phyloP scores from a whole-genome alignment of 2,888 invertebrate species.

The Perdita meconis region DNA sequence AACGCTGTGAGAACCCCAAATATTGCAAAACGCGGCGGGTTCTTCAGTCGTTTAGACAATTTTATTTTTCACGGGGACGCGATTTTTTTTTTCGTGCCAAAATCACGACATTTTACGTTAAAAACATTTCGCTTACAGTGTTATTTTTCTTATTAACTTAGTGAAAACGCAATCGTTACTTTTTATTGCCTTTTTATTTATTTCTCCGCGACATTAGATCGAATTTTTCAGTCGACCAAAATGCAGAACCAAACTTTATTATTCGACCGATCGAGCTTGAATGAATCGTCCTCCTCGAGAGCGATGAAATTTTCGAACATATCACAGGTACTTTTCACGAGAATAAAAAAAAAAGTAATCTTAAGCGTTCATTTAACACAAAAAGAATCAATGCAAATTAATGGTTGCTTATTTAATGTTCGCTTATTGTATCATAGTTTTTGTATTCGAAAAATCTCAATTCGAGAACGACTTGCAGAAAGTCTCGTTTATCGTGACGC shows the following conservation, averaged over 20 bases:
- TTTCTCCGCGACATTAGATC: neutral
- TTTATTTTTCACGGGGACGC: conserved; percentile 28
- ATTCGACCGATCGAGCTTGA: conserved; percentile 14
- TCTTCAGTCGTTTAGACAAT: conserved; percentile 19
- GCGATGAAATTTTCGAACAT: neutral
- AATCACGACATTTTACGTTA: conserved; percentile 27
- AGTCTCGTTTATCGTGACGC: conserved; percentile 27
- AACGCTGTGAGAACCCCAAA: conserved; percentile 62
- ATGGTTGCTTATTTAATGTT: too few species aligned
- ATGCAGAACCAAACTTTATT: conserved; percentile 30
- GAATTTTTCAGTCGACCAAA: conserved; percentile 3
- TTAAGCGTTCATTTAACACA: too few species aligned
- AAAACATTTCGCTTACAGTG: conserved; percentile 9
- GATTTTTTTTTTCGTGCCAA: conserved; percentile 49
- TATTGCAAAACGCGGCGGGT: conserved; percentile 48
- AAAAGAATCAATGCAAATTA: too few species aligned
- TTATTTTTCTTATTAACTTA: conserved; percentile 10
- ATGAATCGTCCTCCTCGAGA: too few species aligned
- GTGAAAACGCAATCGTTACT: neutral
- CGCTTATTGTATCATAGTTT: too few species aligned
- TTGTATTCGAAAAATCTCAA: conserved; percentile 5
- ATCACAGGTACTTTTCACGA: too few species aligned
- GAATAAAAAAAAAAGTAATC: too few species aligned
- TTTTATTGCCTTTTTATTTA: neutral
- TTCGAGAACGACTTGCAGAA: neutral